Conservation (phyloP, 2,797 vertebrate genomes). For the Lagodon rhomboides region DNA sequence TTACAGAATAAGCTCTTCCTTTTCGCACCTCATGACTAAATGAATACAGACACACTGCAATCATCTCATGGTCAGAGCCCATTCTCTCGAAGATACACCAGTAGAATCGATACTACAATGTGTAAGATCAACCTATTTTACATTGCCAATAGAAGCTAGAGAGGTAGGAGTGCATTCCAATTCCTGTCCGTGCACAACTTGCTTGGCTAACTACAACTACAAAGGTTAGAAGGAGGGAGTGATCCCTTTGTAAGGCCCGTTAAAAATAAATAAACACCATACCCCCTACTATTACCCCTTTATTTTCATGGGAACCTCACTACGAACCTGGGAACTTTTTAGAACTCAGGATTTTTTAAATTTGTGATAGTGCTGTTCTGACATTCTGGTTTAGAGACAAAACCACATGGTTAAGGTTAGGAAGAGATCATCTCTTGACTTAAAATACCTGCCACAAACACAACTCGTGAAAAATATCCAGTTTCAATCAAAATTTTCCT, state of each 20-base stretch:
- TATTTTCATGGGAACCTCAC: background rate
- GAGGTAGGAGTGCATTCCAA: constrained; percentile 4
- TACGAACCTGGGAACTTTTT: background rate
- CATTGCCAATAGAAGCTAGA: constrained; percentile 19
- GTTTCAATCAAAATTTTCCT: too few relatives aligned
- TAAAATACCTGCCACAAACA: too few relatives aligned
- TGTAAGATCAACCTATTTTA: constrained; percentile 24
- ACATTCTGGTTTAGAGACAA: too few relatives aligned
- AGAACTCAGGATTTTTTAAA: background rate
- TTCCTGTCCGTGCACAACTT: constrained; percentile 10
- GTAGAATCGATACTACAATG: constrained; percentile 48
- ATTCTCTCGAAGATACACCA: constrained; percentile 21
- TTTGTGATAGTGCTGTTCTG: too few relatives aligned
- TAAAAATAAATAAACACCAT: background rate
- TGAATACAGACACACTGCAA: constrained; percentile 42
- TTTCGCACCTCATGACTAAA: constrained; percentile 50
- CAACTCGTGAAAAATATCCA: too few relatives aligned
- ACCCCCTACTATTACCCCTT: background rate
- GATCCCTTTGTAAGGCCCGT: constrained; percentile 22
- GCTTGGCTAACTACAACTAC: constrained; percentile 33
- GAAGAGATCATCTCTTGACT: too few relatives aligned
- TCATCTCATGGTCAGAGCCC: constrained; percentile 36
- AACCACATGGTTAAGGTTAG: too few relatives aligned
- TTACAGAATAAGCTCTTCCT: constrained; percentile 55
- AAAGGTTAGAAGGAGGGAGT: constrained; percentile 40